These are phyloP conservation scores for Drosophila recens DNA, from an alignment of 2,888 invertebrate genomes.

Conservation along the genomic window DNA sequence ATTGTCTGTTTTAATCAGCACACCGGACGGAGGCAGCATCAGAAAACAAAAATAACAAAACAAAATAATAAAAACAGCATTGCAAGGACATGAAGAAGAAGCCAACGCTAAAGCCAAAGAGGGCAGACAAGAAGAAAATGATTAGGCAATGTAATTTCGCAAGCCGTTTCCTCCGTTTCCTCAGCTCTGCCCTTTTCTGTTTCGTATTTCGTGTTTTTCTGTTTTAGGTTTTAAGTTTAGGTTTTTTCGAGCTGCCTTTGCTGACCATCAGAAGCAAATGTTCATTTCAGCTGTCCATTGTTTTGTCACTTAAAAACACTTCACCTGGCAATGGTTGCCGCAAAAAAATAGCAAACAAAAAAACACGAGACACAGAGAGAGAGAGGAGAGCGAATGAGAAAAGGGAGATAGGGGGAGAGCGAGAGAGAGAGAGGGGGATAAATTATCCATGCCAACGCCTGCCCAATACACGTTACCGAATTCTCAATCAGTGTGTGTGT, in stretches of 20 bases:
- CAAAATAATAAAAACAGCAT: background rate
- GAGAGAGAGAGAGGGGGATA: background rate
- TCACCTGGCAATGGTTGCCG: constrained; percentile 33
- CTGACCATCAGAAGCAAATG: constrained; percentile 25
- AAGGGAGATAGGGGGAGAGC: background rate
- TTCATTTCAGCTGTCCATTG: constrained; percentile 58
- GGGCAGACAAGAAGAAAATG: constrained; percentile 15
- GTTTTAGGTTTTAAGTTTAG: constrained; percentile 8
- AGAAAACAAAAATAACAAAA: background rate
- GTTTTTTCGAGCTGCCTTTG: constrained; percentile 9
- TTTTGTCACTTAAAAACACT: constrained; percentile 61
- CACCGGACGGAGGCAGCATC: background rate
- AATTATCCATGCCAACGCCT: constrained; percentile 42
- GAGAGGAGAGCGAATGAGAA: background rate
- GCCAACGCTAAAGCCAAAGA: background rate
- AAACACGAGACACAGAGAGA: background rate
- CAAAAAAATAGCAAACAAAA: background rate
- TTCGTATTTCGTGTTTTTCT: constrained; percentile 6
- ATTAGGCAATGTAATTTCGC: constrained; percentile 50
- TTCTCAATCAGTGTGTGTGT: background rate
- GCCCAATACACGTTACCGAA: constrained; percentile 4
- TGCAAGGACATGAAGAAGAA: background rate
- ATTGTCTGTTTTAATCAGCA: constrained; percentile 21
- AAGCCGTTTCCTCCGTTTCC: constrained; percentile 8
- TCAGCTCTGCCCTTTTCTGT: background rate